phyloP scores from a whole-genome alignment of 2,888 invertebrate species.

The Harpalus rubripes region DNA sequence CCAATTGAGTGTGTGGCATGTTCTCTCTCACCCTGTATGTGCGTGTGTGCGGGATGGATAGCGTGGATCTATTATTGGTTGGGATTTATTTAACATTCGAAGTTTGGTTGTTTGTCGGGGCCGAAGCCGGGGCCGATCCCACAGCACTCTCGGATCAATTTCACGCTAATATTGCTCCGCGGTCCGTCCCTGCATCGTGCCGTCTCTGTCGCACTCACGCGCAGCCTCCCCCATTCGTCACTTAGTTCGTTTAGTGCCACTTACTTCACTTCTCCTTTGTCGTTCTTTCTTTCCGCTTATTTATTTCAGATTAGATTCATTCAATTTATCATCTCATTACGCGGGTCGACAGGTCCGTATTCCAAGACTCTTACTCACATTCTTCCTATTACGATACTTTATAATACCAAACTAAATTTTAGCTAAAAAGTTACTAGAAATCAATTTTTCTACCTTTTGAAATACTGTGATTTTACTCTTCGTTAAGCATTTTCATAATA shows the following conservation, averaged over 20 bases:
- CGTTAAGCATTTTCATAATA: too few species aligned
- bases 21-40: background rate
- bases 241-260: slow-evolving; percentile 77
- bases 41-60: background rate
- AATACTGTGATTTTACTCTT: too few species aligned
- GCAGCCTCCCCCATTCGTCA: slow-evolving; percentile 74
- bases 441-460: too few species aligned
- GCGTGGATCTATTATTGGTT: slow-evolving; percentile 64
- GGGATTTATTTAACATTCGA: slow-evolving; percentile 76
- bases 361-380: slow-evolving; percentile 8
- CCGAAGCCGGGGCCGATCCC: slow-evolving; percentile 69
- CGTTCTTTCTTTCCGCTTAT: slow-evolving; percentile 76
- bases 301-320: slow-evolving; percentile 77
- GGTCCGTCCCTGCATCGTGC: slow-evolving; percentile 64
- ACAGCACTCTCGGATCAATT: slow-evolving; percentile 75
- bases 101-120: slow-evolving; percentile 71
- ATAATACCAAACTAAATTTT: too few species aligned
- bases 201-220: slow-evolving; percentile 52
- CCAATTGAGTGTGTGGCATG: background rate
- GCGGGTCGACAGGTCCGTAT: slow-evolving; percentile 65
- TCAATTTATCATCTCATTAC: slow-evolving; percentile 78
- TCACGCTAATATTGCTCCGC: slow-evolving; percentile 77
- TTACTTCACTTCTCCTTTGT: slow-evolving; percentile 76
- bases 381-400: background rate
- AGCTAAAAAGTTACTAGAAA: too few species aligned